phyloP scores from a whole-genome alignment of 1,140 invertebrate species.

The Neodiprion virginianus region DNA sequence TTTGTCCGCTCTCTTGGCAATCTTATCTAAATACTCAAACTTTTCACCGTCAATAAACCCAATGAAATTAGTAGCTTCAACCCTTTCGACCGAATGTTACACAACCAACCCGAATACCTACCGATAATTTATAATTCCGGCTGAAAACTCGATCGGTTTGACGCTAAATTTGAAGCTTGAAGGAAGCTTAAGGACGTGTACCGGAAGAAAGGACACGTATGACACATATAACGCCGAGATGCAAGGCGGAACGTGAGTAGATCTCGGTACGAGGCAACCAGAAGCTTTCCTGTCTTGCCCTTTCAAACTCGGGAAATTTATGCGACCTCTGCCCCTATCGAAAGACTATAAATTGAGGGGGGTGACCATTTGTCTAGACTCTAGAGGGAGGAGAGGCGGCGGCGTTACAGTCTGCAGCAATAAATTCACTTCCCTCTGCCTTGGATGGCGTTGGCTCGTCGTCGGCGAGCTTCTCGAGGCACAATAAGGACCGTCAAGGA shows the following conservation, averaged over 20 bases:
- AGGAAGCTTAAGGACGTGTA: too few species aligned
- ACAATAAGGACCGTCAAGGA: neutral
- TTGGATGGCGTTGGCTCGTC: neutral
- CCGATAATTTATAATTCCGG: neutral
- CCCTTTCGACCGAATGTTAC: too few species aligned
- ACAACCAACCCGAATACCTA: neutral
- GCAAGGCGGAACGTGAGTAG: too few species aligned
- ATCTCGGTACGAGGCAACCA: neutral
- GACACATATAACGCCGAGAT: too few species aligned
- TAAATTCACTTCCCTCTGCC: constrained; percentile 1
- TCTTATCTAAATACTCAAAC: too few species aligned
- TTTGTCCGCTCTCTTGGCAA: too few species aligned
- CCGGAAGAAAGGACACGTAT: too few species aligned
- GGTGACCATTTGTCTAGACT: constrained; percentile 13
- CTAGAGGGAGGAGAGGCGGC: neutral
- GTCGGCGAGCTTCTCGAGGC: neutral
- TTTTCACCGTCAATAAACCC: too few species aligned
- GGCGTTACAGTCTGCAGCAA: constrained; percentile 4
- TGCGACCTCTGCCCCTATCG: constrained; percentile 9
- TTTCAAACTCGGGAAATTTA: constrained; percentile 4
- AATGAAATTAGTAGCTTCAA: too few species aligned
- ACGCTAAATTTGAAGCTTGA: neutral
- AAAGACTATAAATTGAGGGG: constrained; percentile 11
- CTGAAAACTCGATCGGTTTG: neutral
- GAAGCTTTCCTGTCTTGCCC: neutral